These are phyloP conservation scores for Ferrisia virgata DNA, from an alignment of 2,888 invertebrate species.

Conservation along the genomic window DNA sequence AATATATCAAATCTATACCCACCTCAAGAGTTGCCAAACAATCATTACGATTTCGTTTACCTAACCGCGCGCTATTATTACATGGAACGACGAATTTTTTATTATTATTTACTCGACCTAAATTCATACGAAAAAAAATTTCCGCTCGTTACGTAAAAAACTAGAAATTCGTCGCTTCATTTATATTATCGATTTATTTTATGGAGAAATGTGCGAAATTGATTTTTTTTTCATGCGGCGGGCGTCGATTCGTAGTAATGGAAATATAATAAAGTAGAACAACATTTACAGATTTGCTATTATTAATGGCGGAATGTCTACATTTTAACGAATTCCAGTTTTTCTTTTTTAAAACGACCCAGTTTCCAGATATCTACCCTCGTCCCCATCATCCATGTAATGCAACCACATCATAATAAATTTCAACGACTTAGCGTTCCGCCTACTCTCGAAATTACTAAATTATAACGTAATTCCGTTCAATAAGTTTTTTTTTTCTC, in stretches of 20 bases:
- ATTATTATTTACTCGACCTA: background rate
- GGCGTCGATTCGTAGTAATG: background rate
- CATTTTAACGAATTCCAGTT: background rate
- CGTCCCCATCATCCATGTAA: background rate
- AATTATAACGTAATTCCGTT: conserved; percentile 9
- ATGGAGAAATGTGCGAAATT: background rate
- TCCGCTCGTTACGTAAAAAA: background rate
- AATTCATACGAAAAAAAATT: background rate
- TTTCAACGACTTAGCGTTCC: background rate
- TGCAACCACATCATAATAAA: background rate
- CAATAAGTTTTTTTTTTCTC: background rate
- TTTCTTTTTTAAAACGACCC: conserved; percentile 4
- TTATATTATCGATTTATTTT: background rate
- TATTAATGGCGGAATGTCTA: background rate
- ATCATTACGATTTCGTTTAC: background rate
- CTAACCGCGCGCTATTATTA: background rate
- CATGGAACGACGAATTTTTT: too few relatives aligned
- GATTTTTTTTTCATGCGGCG: background rate
- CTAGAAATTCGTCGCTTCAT: background rate
- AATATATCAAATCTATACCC: too few relatives aligned
- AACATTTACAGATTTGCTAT: background rate
- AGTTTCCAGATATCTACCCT: background rate
- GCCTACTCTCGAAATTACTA: conserved; percentile 14
- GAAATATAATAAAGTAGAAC: conserved; percentile 1
- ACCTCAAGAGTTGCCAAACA: background rate